A percentile compares a stretch with the other conserved stretches of the same genome.
Evolutionary conservation across 1,140 invertebrate species (phyloP).

Genomic region (Camponotus floridanus): DNA sequence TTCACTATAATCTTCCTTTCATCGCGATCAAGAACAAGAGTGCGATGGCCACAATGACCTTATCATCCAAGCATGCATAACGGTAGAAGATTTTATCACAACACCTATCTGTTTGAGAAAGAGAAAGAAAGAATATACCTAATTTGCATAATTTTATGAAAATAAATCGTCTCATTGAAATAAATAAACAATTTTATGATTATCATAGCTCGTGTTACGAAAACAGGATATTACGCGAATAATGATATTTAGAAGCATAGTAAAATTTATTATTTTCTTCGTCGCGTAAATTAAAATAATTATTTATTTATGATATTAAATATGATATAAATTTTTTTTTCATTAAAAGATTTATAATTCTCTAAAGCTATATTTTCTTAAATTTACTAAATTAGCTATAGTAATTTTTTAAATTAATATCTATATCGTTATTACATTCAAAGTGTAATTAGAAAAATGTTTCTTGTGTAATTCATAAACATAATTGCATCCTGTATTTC

Average conservation of each 20-base stretch:
- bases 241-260: not conserved
- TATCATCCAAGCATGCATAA: constrained; percentile 47
- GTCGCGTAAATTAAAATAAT: not conserved
- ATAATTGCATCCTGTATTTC: constrained; percentile 10
- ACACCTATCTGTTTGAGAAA: not conserved
- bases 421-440: no score
- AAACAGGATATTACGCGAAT: not conserved
- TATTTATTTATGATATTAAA: not conserved
- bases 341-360: not conserved
- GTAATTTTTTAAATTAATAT: not conserved
- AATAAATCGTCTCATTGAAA: constrained; percentile 23
- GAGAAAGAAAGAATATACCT: not conserved
- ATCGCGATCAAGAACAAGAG: constrained; percentile 6
- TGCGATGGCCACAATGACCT: constrained; percentile 64
- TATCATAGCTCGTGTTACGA: not conserved
- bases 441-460: not conserved
- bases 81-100: constrained; percentile 46
- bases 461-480: constrained; percentile 42
- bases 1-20: constrained; percentile 65
- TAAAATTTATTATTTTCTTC: not conserved
- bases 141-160: constrained; percentile 3
- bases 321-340: no score
- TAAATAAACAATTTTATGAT: constrained; percentile 1
- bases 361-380: not conserved
- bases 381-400: not conserved